These are phyloP conservation scores for Valencia hispanica DNA, from an alignment of 2,797 vertebrate genomes.

Conservation along the genomic window DNA sequence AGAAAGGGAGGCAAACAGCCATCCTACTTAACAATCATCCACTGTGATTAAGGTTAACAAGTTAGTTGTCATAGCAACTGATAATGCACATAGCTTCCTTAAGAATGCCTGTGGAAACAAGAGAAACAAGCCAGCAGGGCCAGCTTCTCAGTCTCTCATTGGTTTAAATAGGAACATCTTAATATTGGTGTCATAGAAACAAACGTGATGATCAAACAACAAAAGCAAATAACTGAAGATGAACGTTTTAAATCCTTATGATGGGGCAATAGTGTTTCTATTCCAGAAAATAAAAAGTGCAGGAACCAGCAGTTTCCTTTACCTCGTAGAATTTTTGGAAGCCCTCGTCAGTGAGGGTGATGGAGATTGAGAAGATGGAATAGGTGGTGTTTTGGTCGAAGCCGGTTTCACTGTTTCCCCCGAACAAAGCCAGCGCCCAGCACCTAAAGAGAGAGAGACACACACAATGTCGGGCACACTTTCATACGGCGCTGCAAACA, in stretches of 20 bases:
- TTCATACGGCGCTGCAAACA: constrained; percentile 4
- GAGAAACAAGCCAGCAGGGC: constrained; percentile 22
- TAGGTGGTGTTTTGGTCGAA: constrained; percentile 97
- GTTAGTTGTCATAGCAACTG: constrained; percentile 55
- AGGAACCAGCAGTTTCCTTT: neutral
- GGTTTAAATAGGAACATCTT: constrained; percentile 10
- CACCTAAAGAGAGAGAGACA: constrained; percentile 79
- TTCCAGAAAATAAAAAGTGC: neutral
- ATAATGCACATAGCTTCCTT: constrained; percentile 21
- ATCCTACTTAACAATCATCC: constrained; percentile 21
- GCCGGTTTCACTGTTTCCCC: constrained; percentile 95
- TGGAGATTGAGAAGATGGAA: constrained; percentile 95
- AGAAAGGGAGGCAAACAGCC: constrained; percentile 16
- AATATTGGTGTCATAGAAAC: neutral
- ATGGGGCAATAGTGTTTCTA: neutral
- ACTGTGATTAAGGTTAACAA: constrained; percentile 36
- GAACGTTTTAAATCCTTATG: neutral
- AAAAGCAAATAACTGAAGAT: constrained; percentile 6
- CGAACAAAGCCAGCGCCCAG: constrained; percentile 93
- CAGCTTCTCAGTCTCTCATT: constrained; percentile 4
- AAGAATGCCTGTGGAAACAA: constrained; percentile 40
- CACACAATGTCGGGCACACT: neutral
- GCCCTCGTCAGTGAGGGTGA: constrained; percentile 94
- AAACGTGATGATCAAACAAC: constrained; percentile 10
- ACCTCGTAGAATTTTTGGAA: constrained; percentile 95